These are phyloP conservation scores for Drosophila fulvimacula DNA, from an alignment of 2,888 invertebrate genomes.

Conservation along the genomic window DNA sequence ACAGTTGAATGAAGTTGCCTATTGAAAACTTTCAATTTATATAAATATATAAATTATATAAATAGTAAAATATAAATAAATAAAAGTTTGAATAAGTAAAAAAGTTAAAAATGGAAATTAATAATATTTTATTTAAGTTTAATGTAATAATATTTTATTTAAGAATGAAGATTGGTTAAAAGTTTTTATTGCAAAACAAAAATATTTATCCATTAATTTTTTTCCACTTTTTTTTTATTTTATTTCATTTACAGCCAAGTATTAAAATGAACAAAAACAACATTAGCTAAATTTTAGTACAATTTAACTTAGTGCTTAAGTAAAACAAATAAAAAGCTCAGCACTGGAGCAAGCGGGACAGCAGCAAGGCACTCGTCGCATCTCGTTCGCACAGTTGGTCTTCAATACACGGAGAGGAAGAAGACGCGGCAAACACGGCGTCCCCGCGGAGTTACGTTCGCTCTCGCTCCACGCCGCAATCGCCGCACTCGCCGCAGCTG, in stretches of 20 bases:
- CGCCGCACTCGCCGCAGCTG: constrained; percentile 73
- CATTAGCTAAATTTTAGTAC: constrained; percentile 70
- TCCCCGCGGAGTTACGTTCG: constrained; percentile 70
- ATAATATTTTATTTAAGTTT: too few species aligned
- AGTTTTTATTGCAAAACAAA: neutral
- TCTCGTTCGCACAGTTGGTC: constrained; percentile 12
- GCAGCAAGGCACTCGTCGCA: constrained; percentile 7
- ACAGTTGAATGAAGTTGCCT: too few species aligned
- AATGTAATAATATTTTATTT: too few species aligned
- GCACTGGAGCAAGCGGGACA: neutral
- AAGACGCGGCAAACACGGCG: constrained; percentile 68
- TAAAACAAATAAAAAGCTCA: constrained; percentile 18
- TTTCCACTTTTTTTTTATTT: constrained; percentile 5
- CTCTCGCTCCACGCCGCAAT: constrained; percentile 73
- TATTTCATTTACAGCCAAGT: constrained; percentile 41
- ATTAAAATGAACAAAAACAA: constrained; percentile 50
- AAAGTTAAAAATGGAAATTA: too few species aligned
- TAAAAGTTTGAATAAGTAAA: too few species aligned
- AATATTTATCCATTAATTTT: neutral
- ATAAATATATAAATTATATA: too few species aligned
- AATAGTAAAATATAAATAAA: too few species aligned
- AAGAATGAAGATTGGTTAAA: too few species aligned
- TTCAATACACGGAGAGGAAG: neutral
- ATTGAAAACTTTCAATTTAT: too few species aligned
- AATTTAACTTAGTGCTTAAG: constrained; percentile 37